phyloP scores from a whole-genome alignment of 35 echinoderm and acorn worm genomes.

The Amphiura filiformis region DNA sequence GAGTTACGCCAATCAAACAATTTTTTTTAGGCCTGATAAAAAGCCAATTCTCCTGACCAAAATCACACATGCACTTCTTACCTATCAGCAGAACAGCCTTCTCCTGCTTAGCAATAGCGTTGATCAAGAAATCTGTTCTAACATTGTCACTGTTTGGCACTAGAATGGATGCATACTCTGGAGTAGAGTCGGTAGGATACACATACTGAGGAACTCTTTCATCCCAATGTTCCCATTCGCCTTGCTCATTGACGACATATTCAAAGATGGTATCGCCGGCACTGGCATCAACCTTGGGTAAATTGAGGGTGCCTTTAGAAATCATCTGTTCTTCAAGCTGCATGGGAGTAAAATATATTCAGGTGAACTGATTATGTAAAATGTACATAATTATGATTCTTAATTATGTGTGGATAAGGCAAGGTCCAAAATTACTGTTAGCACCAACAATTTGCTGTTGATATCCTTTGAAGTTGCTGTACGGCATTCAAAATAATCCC shows the following conservation, averaged over 20 bases:
- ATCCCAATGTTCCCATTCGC: slow-evolving; percentile 91
- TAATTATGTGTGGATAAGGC: no score
- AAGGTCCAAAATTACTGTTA: no score
- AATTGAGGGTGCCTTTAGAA: slow-evolving; percentile 50
- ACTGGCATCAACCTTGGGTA: slow-evolving; percentile 60
- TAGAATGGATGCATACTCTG: slow-evolving; percentile 92
- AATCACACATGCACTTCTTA: no score
- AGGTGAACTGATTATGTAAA: background rate
- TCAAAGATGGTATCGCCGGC: slow-evolving; percentile 93
- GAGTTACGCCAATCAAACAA: no score
- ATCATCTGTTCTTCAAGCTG: slow-evolving; percentile 74
- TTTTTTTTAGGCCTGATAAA: no score
- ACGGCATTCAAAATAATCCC: no score
- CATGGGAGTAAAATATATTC: background rate
- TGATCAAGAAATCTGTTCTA: slow-evolving; percentile 93
- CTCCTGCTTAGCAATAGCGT: slow-evolving; percentile 91
- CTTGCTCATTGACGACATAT: slow-evolving; percentile 79
- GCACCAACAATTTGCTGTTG: no score
- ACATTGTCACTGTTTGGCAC: slow-evolving; percentile 96
- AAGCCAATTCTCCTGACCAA: no score
- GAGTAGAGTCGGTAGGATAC: slow-evolving; percentile 88
- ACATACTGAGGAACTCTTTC: slow-evolving; percentile 86
- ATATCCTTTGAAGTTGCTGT: no score
- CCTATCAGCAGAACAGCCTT: slow-evolving; percentile 94
- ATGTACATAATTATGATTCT: no score